Conservation (phyloP, 2,888 invertebrate species). For the Cryptocephalus moraei region DNA sequence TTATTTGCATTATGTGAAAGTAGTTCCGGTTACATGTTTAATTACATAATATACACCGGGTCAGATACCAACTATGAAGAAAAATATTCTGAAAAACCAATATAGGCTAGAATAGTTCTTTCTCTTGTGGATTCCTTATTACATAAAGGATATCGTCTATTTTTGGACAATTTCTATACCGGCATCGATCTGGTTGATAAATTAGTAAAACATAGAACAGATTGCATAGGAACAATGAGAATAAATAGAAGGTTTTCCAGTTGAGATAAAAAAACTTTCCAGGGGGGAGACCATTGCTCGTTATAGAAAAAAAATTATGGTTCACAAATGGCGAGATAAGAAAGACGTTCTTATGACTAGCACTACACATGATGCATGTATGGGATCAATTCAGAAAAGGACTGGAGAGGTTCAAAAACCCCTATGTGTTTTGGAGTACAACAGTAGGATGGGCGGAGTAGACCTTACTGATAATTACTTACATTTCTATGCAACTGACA, state of each 20-base stretch:
- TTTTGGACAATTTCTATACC: not conserved
- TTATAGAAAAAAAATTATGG: not conserved
- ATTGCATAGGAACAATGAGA: not conserved
- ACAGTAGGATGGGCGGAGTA: too few relatives aligned
- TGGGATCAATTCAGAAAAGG: too few relatives aligned
- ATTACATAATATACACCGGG: not conserved
- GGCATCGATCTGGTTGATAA: not conserved
- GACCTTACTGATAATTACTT: too few relatives aligned
- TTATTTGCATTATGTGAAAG: slow-evolving; percentile 6
- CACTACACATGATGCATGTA: too few relatives aligned
- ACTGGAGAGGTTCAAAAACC: too few relatives aligned
- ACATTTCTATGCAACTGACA: not conserved
- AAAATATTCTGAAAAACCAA: not conserved
- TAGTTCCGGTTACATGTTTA: slow-evolving; percentile 4
- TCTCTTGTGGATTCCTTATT: not conserved
- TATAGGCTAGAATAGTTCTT: slow-evolving; percentile 1
- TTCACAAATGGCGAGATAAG: not conserved
- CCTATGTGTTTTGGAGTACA: too few relatives aligned
- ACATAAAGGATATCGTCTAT: not conserved
- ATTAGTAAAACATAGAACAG: not conserved
- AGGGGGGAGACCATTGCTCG: not conserved
- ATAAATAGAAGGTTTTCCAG: not conserved
- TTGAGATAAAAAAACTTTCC: not conserved
- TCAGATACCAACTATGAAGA: not conserved
- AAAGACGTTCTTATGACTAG: not conserved